Evolutionary conservation across 2,113 vertebrate species (phyloP).

Genomic region (Gobius niger): DNA sequence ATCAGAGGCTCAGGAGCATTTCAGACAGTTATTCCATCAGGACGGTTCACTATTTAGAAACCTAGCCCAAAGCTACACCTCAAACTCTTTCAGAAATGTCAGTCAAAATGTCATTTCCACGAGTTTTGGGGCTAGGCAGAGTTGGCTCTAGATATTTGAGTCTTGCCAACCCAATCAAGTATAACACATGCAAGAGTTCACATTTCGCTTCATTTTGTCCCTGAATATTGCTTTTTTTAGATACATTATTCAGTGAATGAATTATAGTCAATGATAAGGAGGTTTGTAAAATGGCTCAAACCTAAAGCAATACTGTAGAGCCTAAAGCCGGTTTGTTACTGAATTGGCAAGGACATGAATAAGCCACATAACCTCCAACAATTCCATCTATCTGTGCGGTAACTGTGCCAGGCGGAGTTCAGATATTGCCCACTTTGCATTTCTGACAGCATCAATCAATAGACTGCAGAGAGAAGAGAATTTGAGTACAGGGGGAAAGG

Average conservation of each 20-base stretch:
- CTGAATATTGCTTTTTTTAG: not conserved
- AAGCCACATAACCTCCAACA: constrained; percentile 26
- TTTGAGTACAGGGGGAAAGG: constrained; percentile 8
- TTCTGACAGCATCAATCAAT: constrained; percentile 62
- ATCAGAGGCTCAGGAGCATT: constrained; percentile 9
- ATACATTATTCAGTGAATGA: not conserved
- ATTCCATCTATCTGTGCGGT: constrained; percentile 27
- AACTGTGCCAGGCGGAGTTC: constrained; percentile 42
- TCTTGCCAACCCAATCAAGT: not conserved
- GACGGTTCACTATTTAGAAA: constrained; percentile 22
- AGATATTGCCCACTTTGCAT: constrained; percentile 68
- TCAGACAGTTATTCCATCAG: not conserved
- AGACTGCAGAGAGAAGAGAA: constrained; percentile 34
- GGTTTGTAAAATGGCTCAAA: too few relatives aligned
- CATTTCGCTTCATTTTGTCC: too few relatives aligned
- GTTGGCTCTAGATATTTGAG: not conserved
- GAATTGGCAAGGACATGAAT: constrained; percentile 26
- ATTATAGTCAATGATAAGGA: not conserved
- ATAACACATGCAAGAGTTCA: too few relatives aligned
- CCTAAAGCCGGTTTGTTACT: not conserved
- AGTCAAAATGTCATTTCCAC: constrained; percentile 29
- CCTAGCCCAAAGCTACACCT: constrained; percentile 12
- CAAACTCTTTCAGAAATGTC: constrained; percentile 22
- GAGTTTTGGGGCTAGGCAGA: constrained; percentile 4
- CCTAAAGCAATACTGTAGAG: too few relatives aligned